phyloP scores from a whole-genome alignment of 2,888 invertebrate species.

The Dione juno region DNA sequence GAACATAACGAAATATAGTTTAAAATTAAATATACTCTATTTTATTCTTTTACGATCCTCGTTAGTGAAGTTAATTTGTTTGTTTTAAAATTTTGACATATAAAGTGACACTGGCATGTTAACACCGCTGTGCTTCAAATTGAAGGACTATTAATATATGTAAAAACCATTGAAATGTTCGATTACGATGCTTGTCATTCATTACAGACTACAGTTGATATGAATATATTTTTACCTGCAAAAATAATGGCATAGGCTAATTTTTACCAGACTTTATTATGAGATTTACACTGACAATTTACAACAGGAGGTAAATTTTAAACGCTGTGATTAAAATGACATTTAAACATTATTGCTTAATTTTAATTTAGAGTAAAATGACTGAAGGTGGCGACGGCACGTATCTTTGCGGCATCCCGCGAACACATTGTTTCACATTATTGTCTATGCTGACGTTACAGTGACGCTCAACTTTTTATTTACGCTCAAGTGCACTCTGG shows the following conservation, averaged over 20 bases:
- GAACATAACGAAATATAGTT: neutral
- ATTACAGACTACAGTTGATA: too few species aligned
- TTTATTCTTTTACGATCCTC: too few species aligned
- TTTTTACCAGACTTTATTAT: too few species aligned
- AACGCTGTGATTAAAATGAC: neutral
- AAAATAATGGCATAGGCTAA: too few species aligned
- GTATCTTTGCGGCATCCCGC: constrained; percentile 58
- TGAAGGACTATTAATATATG: constrained; percentile 5
- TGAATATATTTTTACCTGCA: too few species aligned
- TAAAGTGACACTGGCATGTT: neutral
- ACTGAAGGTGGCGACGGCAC: neutral
- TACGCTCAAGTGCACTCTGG: constrained; percentile 81
- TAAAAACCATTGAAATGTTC: neutral
- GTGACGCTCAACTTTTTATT: constrained; percentile 80
- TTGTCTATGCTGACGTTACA: constrained; percentile 78
- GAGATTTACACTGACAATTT: too few species aligned
- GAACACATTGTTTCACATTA: constrained; percentile 79
- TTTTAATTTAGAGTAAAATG: neutral
- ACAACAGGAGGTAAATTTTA: too few species aligned
- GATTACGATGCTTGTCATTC: neutral
- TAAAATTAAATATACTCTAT: too few species aligned
- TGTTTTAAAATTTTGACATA: neutral
- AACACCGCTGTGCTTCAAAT: neutral
- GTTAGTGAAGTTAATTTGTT: neutral
- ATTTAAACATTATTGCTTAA: neutral